Evolutionary conservation across 2,888 invertebrate species (phyloP), one percentile per base, ranked within the genome.

Genomic region (Frankliniella fusca): DNA sequence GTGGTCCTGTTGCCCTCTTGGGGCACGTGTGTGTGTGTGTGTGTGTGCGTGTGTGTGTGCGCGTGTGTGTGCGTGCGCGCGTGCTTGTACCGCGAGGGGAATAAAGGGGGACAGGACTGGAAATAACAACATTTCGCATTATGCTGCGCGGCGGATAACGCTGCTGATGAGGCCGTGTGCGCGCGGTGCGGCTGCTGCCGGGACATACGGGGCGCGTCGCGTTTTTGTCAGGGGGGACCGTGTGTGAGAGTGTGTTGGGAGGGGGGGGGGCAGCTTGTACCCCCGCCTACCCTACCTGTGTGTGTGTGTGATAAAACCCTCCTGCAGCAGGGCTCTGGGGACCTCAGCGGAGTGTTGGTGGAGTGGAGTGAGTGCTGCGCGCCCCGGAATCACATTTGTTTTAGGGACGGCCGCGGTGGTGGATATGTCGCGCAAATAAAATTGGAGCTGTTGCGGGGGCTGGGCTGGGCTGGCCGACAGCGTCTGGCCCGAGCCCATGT

Each of bases 51-150:
- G 65, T 65, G 65, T 65, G 65, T n/a, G 65, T 9, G 65, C 9
- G 65, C 9, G 65, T 3, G 12, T 3, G 65, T n/a, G 65, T 20
- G 65, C 20, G 65, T 65, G 65, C 9, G 3, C 9, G 65, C 65
- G 20, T 23, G 65, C 65, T 10, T 20, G 20, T 7, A 7, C 65
- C 18, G n/a, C n/a, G 20, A 9, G 11, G 23, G 70, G 70, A 20
- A 70, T 65, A 23, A 70, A 11, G 70, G 23, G 70, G 70, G 70
- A 70, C 70, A 3, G 70, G 70, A 70, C 61, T 23, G 70, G 65
- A 70, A 61, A 18, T 61, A 61, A 61, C 61, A 61, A 61, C 61
- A 61, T 61, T 61, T 61, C 61, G 61, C 61, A 61, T 61, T 61
- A 61, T 61, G 15, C 61, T 7, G 61, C 15, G 61, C 18, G 61